Percentiles rank a stretch among this genome's conserved stretches.
These are phyloP conservation scores for Corvus cornix DNA, from an alignment of 2,113 vertebrate species.

Conservation along the genomic window DNA sequence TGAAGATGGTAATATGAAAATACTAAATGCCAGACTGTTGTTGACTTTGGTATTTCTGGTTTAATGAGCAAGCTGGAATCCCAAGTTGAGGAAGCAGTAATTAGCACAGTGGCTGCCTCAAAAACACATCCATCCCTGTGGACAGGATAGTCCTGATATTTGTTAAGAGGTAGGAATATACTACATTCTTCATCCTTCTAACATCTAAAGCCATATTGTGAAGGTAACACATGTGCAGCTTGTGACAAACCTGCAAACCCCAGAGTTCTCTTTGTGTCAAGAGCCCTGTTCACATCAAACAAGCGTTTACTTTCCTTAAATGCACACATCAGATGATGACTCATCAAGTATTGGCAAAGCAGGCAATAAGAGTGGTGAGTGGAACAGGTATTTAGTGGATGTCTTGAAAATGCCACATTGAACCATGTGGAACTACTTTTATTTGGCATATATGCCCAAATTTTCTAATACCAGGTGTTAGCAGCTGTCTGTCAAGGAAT, in stretches of 20 bases:
- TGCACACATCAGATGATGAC: background rate
- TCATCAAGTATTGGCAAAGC: background rate
- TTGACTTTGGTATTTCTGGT: background rate
- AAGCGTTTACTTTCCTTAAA: background rate
- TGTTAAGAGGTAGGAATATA: background rate
- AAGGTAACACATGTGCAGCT: background rate
- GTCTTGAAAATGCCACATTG: background rate
- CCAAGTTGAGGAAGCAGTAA: background rate
- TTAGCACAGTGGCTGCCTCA: background rate
- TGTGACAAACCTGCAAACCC: background rate
- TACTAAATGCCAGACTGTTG: background rate
- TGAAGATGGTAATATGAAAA: background rate
- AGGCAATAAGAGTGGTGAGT: background rate
- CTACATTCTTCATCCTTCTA: background rate
- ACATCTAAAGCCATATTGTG: background rate
- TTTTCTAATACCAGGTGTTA: background rate
- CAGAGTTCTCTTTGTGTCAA: background rate
- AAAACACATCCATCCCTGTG: background rate
- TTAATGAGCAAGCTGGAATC: background rate
- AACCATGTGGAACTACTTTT: background rate
- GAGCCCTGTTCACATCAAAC: background rate
- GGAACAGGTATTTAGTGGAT: background rate
- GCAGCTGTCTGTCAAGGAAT: background rate
- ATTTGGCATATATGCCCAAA: background rate
- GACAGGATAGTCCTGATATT: background rate